A percentile compares a stretch with the other conserved stretches of the same genome.
Conservation (phyloP, 2,113 vertebrate genomes). For the Leptodactylus fuscus region DNA sequence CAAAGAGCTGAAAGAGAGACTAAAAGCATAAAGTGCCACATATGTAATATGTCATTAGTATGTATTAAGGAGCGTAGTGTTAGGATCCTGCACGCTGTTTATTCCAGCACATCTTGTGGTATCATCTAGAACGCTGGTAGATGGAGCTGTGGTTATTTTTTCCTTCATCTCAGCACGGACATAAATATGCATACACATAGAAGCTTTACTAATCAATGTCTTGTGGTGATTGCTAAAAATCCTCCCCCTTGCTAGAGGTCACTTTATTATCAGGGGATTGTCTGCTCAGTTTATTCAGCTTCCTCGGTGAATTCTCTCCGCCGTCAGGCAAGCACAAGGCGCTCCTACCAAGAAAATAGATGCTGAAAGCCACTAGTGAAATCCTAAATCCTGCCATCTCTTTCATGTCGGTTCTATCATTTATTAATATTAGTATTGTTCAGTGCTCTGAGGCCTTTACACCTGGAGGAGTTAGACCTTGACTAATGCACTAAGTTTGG, state of each 20-base stretch:
- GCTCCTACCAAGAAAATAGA: background rate
- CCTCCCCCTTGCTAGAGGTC: slow-evolving; percentile 53
- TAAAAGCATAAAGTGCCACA: background rate
- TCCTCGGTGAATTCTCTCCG: slow-evolving; percentile 37
- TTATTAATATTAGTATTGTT: background rate
- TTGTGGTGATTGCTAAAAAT: slow-evolving; percentile 49
- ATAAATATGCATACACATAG: slow-evolving; percentile 29
- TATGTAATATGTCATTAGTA: background rate
- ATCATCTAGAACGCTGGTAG: slow-evolving; percentile 27
- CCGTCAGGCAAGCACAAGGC: background rate
- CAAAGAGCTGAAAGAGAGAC: too few species aligned
- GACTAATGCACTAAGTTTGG: background rate
- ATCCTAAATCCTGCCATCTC: background rate
- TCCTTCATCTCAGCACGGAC: background rate
- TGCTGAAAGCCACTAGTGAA: background rate
- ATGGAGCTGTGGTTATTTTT: slow-evolving; percentile 44
- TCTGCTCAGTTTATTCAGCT: slow-evolving; percentile 25
- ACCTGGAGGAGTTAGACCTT: background rate
- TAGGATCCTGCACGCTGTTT: background rate
- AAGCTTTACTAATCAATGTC: slow-evolving; percentile 58
- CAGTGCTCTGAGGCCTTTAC: background rate
- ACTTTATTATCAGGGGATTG: slow-evolving; percentile 48
- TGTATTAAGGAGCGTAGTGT: background rate
- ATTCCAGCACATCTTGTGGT: background rate
- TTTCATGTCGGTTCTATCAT: background rate